Evolutionary conservation across 2,113 vertebrate genomes (phyloP).

Genomic region (Pardalotus punctatus): DNA sequence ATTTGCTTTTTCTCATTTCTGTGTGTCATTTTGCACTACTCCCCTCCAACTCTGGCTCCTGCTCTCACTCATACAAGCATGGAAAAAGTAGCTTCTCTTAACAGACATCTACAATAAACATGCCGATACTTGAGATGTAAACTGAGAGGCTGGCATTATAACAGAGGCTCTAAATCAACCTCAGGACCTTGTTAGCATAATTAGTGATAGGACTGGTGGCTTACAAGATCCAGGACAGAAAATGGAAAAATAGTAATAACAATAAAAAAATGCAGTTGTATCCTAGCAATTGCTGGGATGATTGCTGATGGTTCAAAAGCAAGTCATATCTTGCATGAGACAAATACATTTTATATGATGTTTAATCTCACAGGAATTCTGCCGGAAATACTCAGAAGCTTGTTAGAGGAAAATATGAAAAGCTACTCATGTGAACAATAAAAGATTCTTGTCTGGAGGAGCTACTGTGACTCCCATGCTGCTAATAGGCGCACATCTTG

Average conservation of each 20-base stretch:
- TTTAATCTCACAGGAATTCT: conserved; percentile 54
- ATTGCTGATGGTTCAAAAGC: conserved; percentile 39
- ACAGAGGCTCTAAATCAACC: conserved; percentile 51
- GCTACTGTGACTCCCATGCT: not conserved
- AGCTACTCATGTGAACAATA: conserved; percentile 1
- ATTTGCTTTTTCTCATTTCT: conserved; percentile 13
- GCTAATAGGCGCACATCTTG: not conserved
- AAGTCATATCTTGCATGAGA: conserved; percentile 47
- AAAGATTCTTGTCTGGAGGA: not conserved
- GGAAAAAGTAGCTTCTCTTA: conserved; percentile 37
- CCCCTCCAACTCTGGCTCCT: not conserved
- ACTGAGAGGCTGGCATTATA: conserved; percentile 26
- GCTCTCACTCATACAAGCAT: not conserved
- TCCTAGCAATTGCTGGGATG: not conserved
- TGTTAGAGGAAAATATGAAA: conserved; percentile 36
- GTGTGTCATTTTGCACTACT: not conserved
- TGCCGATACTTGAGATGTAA: conserved; percentile 42
- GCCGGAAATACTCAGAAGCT: conserved; percentile 37
- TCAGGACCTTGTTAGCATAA: conserved; percentile 52
- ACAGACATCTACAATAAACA: conserved; percentile 52
- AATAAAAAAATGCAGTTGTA: not conserved
- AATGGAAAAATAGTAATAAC: conserved; percentile 18
- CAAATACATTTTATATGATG: conserved; percentile 27
- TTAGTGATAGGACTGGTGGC: conserved; percentile 34
- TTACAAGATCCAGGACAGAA: conserved; percentile 13